These are phyloP conservation scores for Epistrophella euchroma DNA, from an alignment of 2,888 invertebrate species.

Conservation along the genomic window DNA sequence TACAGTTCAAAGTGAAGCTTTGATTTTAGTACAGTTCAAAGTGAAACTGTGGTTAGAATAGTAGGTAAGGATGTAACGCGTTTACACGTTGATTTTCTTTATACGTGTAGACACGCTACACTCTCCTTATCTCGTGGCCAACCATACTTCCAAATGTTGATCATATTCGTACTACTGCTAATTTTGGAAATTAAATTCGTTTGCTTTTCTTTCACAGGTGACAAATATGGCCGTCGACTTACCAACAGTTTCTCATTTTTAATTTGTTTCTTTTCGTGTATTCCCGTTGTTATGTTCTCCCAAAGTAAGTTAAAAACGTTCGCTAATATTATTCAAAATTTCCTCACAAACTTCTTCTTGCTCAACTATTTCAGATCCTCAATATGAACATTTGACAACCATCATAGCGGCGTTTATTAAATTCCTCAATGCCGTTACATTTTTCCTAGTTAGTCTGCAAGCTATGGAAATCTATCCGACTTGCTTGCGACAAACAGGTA, in stretches of 20 bases:
- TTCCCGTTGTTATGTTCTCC: conserved; percentile 83
- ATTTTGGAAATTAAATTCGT: too few relatives aligned
- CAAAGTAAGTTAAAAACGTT: conserved; percentile 79
- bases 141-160: too few relatives aligned
- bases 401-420: conserved; percentile 84
- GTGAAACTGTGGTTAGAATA: too few relatives aligned
- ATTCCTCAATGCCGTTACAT: conserved; percentile 85
- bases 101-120: too few relatives aligned
- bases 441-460: conserved; percentile 86
- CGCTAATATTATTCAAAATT: not conserved
- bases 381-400: conserved; percentile 76
- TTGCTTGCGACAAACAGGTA: conserved; percentile 87
- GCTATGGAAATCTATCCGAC: conserved; percentile 89
- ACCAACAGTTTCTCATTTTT: conserved; percentile 84
- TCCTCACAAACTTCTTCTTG: not conserved
- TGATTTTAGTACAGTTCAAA: too few relatives aligned
- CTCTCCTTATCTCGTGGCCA: too few relatives aligned
- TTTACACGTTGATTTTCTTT: too few relatives aligned
- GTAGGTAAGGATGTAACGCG: too few relatives aligned
- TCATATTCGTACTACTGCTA: too few relatives aligned
- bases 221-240: conserved; percentile 85
- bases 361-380: conserved; percentile 5
- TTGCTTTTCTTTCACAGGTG: conserved; percentile 80
- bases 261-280: conserved; percentile 82
- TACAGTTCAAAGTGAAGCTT: too few relatives aligned